Percentiles rank a stretch among this genome's conserved stretches.
Evolutionary conservation across 1,140 invertebrate genomes (phyloP).

Genomic region (Drosophila pandora): DNA sequence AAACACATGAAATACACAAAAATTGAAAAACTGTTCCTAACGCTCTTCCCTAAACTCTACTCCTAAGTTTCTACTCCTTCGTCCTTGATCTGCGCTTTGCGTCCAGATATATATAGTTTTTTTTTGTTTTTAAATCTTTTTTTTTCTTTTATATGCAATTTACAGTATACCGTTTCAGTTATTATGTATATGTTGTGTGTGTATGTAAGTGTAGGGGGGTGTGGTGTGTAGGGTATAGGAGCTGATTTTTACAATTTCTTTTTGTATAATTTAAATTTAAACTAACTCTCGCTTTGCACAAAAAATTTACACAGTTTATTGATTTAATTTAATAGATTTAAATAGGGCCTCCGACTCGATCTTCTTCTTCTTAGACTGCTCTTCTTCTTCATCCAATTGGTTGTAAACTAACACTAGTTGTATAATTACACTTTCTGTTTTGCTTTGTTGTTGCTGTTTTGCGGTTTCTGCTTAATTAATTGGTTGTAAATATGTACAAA

Average conservation of each 20-base stretch:
- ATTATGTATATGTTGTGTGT: constrained; percentile 35
- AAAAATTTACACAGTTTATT: constrained; percentile 80
- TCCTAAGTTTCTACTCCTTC: constrained; percentile 29
- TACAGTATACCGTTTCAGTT: constrained; percentile 70
- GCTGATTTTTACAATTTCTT: constrained; percentile 35
- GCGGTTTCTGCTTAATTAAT: constrained; percentile 53
- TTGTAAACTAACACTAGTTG: constrained; percentile 61
- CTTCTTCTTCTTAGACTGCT: constrained; percentile 6
- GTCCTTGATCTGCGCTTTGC: constrained; percentile 69
- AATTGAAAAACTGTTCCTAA: constrained; percentile 59
- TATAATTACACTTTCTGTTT: constrained; percentile 67
- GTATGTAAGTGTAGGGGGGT: constrained; percentile 43
- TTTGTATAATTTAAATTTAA: constrained; percentile 75
- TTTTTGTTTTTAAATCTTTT: constrained; percentile 1
- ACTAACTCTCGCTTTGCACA: constrained; percentile 76
- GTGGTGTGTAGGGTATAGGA: constrained; percentile 23
- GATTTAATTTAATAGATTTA: constrained; percentile 75
- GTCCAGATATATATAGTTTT: constrained; percentile 68
- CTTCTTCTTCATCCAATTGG: constrained; percentile 32
- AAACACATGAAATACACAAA: constrained; percentile 17
- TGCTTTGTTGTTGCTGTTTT: constrained; percentile 31
- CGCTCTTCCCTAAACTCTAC: constrained; percentile 57
- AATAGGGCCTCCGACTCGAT: constrained; percentile 39
- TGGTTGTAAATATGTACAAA: constrained; percentile 81
- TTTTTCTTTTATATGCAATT: constrained; percentile 54